A percentile compares a stretch with the other conserved stretches of the same genome.
phyloP scores from a whole-genome alignment of 2,113 vertebrate species.

The Equus przewalskii region DNA sequence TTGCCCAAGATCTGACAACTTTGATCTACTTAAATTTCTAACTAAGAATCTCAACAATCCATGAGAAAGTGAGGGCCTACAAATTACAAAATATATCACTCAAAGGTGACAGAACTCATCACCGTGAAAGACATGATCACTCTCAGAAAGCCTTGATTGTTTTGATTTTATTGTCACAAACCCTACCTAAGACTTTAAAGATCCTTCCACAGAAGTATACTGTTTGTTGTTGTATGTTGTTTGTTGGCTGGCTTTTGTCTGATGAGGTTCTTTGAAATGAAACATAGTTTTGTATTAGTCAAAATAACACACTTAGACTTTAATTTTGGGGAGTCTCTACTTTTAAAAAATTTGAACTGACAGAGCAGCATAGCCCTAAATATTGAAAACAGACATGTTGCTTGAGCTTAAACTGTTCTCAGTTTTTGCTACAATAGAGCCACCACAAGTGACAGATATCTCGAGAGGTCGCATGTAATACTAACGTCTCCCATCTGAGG shows the following conservation, averaged over 20 bases:
- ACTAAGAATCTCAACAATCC: not conserved
- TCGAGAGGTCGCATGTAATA: not conserved
- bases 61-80: not conserved
- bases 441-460: not conserved
- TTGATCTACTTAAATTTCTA: not conserved
- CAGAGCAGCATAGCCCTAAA: not conserved
- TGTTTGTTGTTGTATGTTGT: not conserved
- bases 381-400: not conserved
- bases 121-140: not conserved
- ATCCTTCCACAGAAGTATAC: not conserved
- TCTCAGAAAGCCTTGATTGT: not conserved
- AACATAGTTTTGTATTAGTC: not conserved
- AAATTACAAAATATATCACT: not conserved
- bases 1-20: not conserved
- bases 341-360: not conserved
- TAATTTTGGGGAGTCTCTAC: not conserved
- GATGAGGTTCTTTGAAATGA: slow-evolving; percentile 1
- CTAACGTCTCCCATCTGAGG: not conserved
- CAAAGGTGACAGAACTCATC: not conserved
- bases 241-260: not conserved
- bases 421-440: not conserved
- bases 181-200: not conserved
- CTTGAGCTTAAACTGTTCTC: not conserved
- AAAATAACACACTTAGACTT: not conserved
- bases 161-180: not conserved